Evolutionary conservation across 2,113 vertebrate species (phyloP).

Genomic region (Notiomystis cincta): DNA sequence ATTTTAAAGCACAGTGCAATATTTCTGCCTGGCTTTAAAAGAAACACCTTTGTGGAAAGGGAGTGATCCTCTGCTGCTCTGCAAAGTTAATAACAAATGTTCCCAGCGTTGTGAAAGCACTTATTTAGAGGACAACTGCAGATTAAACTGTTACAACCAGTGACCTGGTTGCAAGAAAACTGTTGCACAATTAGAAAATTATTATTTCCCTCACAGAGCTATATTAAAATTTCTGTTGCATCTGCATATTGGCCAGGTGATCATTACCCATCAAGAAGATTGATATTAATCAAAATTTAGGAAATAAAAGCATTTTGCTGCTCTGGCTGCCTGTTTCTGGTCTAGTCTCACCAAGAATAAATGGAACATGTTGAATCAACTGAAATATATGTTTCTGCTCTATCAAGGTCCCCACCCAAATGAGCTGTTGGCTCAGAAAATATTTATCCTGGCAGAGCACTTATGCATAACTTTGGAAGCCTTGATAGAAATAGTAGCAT

Average conservation of each 20-base stretch:
- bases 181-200: not conserved
- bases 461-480: slow-evolving; percentile 8
- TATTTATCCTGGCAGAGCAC: slow-evolving; percentile 52
- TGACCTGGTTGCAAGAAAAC: not conserved
- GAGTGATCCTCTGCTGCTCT: slow-evolving; percentile 21
- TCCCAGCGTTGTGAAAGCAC: not conserved
- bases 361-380: not conserved
- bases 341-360: not conserved
- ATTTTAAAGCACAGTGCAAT: not conserved
- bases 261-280: not conserved
- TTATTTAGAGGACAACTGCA: not conserved
- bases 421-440: slow-evolving; percentile 26
- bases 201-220: not conserved
- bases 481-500: slow-evolving; percentile 32
- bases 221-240: not conserved
- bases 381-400: slow-evolving; percentile 8
- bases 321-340: not conserved
- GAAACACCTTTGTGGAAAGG: slow-evolving; percentile 9
- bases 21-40: not conserved
- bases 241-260: not conserved
- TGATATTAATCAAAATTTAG: not conserved
- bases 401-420: not conserved
- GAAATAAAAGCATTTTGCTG: not conserved
- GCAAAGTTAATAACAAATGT: not conserved
- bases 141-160: not conserved